These are phyloP conservation scores for Balearica regulorum DNA, from an alignment of 2,797 vertebrate genomes.

Conservation along the genomic window DNA sequence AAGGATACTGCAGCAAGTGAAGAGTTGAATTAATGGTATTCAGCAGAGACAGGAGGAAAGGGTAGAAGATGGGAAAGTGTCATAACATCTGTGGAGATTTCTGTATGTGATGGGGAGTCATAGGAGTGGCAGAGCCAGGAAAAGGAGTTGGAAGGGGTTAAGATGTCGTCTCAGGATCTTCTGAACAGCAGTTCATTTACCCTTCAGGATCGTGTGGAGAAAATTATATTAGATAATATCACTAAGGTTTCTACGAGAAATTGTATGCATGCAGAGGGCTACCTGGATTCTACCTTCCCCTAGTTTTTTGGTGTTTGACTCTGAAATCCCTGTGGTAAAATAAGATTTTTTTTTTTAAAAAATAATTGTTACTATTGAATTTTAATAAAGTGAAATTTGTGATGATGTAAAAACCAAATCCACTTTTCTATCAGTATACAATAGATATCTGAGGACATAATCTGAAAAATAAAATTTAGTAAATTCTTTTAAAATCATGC, in stretches of 20 bases:
- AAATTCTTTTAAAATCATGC: neutral
- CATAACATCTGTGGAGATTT: neutral
- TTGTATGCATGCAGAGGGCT: fast-evolving
- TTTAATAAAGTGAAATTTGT: neutral
- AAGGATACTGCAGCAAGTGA: neutral
- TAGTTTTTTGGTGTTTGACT: neutral
- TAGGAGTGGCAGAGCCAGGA: neutral
- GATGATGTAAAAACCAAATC: neutral
- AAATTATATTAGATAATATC: neutral
- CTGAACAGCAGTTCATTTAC: neutral
- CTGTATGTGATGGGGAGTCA: neutral
- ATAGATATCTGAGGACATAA: neutral
- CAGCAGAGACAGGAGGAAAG: neutral
- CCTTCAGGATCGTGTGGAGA: neutral
- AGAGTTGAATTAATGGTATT: neutral
- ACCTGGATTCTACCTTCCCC: neutral
- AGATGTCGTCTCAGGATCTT: neutral
- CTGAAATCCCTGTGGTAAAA: neutral
- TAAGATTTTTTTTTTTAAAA: neutral
- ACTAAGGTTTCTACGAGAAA: neutral
- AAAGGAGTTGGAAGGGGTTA: neutral
- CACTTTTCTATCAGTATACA: neutral
- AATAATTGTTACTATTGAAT: neutral
- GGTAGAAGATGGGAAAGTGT: too few species aligned
- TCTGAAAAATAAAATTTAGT: neutral